Percentiles rank a stretch among this genome's conserved stretches.
phyloP scores from a whole-genome alignment of 1,140 invertebrate genomes.

The Teleopsis dalmanni region DNA sequence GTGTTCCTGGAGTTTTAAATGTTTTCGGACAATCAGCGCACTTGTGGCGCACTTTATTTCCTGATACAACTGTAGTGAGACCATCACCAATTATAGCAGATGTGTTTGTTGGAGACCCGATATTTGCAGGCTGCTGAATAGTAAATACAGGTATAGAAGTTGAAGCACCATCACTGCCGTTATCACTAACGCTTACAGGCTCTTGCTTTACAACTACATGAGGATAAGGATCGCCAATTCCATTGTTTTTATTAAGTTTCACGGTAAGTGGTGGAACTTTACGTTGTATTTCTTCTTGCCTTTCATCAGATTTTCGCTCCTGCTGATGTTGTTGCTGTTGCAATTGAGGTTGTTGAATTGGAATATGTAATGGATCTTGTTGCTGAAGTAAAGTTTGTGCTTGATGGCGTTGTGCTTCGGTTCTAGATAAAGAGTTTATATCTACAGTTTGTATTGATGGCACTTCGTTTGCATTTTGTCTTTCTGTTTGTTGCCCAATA shows the following conservation, averaged over 20 bases:
- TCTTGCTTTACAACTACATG: constrained; percentile 41
- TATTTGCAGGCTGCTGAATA: constrained; percentile 31
- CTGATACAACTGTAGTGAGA: constrained; percentile 20
- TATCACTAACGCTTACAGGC: constrained; percentile 33
- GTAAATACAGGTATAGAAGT: constrained; percentile 38
- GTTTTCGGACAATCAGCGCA: constrained; percentile 41
- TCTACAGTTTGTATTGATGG: constrained; percentile 37
- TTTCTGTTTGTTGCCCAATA: constrained; percentile 36
- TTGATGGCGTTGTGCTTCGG: constrained; percentile 19
- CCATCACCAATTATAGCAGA: neutral
- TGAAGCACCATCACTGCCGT: constrained; percentile 25
- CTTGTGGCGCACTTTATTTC: constrained; percentile 39
- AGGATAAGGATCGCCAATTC: constrained; percentile 30
- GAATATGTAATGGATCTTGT: too few species aligned
- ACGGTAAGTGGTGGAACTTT: constrained; percentile 40
- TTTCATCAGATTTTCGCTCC: constrained; percentile 7
- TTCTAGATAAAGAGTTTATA: constrained; percentile 28
- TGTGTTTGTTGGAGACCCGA: constrained; percentile 1
- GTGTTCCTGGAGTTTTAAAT: constrained; percentile 39
- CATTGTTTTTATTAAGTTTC: constrained; percentile 35
- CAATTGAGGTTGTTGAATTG: constrained; percentile 12
- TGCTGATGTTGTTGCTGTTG: neutral
- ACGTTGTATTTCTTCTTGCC: constrained; percentile 10
- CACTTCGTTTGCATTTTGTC: constrained; percentile 36
- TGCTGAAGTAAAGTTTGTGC: constrained; percentile 22